Base-by-base conservation (phyloP, 1,140 invertebrate genomes). In the Aricia agestis region DNA sequence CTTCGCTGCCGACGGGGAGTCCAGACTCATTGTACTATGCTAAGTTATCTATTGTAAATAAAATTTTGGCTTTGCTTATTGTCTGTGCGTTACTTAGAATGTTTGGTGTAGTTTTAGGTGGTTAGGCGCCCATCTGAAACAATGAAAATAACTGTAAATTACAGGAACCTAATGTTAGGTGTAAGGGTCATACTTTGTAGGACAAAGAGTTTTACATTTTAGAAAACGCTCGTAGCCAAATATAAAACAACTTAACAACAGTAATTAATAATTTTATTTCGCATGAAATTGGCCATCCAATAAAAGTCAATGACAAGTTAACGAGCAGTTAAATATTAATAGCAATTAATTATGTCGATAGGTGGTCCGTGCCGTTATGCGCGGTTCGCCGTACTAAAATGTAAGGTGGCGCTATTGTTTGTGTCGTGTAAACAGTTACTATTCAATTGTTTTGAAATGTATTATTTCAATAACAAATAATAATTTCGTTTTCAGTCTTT, bases 1-100 rank as follows among this genome's bases (percentile, higher is more conserved):
- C 82, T 94, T 94, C 18, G 88, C 84, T 15, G 90, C 89, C 10
- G 81, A 81, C 15, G 79, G 83, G 25, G 89, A 89, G 75, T 91
- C 89, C 57, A 87, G 82, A 81, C 89, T 90, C 89, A 91, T 91
- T 80, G 87, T 86, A 57, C 11, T 76, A 68, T 58, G 70, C 67
- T 74, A 69, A 61, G 25, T 71, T 19, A 69, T 67, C 68, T 59
- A 69, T 74, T 42, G 57, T 69, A 66, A 74, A 74, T 70, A 70
- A 69, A 32, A 59, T 73, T 84, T 89, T 86, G 83, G 82, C 82
- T 76, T 81, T 67, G 65, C 68, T 84, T 89, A 87, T 89, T 86
- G 83, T 87, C 83, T 81, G 74, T 82, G 69, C 32, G 68, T 69
- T 61, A 42, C 66, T 78, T 67, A 71, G 36, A 58, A 61, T 10